Percentiles rank a stretch among this genome's conserved stretches.
Evolutionary conservation across 2,113 vertebrate genomes (phyloP).

Genomic region (Neogale vison): DNA sequence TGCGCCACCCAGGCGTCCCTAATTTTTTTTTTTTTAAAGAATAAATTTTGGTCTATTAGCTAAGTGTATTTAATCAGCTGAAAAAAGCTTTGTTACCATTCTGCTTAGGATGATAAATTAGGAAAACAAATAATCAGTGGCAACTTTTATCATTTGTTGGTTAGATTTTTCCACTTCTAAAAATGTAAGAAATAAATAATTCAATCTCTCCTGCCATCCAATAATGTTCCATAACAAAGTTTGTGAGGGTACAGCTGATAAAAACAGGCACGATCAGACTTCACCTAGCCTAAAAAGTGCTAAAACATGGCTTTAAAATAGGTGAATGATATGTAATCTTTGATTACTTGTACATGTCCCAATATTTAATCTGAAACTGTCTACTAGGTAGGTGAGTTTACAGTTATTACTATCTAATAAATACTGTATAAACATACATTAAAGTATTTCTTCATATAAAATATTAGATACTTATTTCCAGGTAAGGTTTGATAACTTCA

Average conservation of each 20-base stretch:
- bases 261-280: conserved; percentile 47
- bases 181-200: conserved; percentile 66
- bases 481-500: conserved; percentile 30
- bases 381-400: conserved; percentile 55
- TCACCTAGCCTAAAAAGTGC: conserved; percentile 55
- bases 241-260: conserved; percentile 34
- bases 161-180: conserved; percentile 55
- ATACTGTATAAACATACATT: conserved; percentile 63
- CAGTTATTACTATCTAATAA: conserved; percentile 69
- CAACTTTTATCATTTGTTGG: conserved; percentile 34
- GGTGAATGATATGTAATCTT: conserved; percentile 33
- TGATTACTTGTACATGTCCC: conserved; percentile 31
- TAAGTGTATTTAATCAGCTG: conserved; percentile 69
- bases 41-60: conserved; percentile 67
- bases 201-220: conserved; percentile 48
- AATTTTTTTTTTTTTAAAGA: conserved; percentile 37
- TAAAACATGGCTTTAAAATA: conserved; percentile 65
- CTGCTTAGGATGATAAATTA: conserved; percentile 37
- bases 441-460: conserved; percentile 69
- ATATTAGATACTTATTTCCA: conserved; percentile 59
- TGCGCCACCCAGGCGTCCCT: too few relatives aligned
- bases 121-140: conserved; percentile 52
- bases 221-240: conserved; percentile 53
- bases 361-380: conserved; percentile 56
- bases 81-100: conserved; percentile 59